Evolutionary conservation across 2,113 vertebrate genomes (phyloP), one percentile per base, ranked within the genome.

Genomic region (Nyctibius bracteatus): DNA sequence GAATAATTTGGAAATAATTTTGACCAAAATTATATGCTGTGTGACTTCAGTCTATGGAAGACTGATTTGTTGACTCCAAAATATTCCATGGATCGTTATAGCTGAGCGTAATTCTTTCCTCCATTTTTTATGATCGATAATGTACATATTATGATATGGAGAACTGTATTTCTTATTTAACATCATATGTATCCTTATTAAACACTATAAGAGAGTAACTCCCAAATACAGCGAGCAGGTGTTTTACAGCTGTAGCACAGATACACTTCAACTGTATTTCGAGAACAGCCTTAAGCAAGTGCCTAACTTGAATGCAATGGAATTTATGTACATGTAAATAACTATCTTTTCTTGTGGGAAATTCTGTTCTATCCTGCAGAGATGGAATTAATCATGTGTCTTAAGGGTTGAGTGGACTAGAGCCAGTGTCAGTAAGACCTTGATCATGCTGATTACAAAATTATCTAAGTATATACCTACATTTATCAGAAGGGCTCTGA

Each of bases 1-100:
- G 30, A 89, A 70, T 44, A 73, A 66, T 65, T 71, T 84, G 35
- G 51, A 92, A 95, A 92, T 65, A 94, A 91, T 88, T 91, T 94
- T 78, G 90, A 81, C 51, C 37, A 78, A 91, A 94, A 86, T 94
- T 54, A 92, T 49, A 47, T 27, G 55, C 59, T 70, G 27, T 2
- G 3, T 37, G 80, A 90, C 75, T 86, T 77, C 63, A 66, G 27
- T 37, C 63, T 86, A 70, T 8, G 41, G 68, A 70, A 55, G 73
- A 19, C 27, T 89, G 47, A 86, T 88, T 86, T 81, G 81, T 66
- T 54, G 68, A 86, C 61, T 81, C n/a, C 25, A 70, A 62, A 89
- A 83, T 70, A 41, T 37, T 78, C 59, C n/a, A 58, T 11, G 17
- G 19, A 77, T 78, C 54, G 37, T 91, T 88, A 80, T 12, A 75